Evolutionary conservation across 2,797 vertebrate genomes (phyloP).

Genomic region (Tauraco hartlaubi): DNA sequence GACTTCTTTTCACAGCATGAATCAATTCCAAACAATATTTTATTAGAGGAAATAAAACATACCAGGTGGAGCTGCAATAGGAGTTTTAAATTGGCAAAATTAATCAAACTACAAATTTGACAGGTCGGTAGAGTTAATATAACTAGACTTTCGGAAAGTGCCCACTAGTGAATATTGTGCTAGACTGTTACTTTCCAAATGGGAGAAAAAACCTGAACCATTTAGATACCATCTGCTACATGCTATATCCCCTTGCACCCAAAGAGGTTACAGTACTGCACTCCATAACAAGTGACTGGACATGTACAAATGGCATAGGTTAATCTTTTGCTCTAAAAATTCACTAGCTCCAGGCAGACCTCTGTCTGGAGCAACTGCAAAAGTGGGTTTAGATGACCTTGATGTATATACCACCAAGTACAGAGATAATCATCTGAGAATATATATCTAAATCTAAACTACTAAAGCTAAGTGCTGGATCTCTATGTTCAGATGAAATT

Average conservation of each 20-base stretch:
- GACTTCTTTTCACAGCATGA: background rate
- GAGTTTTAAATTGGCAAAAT: constrained; percentile 37
- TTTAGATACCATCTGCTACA: background rate
- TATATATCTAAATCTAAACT: background rate
- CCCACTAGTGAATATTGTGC: background rate
- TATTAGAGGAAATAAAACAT: constrained; percentile 30
- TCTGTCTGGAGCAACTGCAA: background rate
- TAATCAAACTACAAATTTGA: constrained; percentile 1
- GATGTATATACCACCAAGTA: background rate
- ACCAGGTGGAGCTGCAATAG: background rate
- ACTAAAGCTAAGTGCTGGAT: background rate
- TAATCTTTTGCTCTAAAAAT: constrained; percentile 52
- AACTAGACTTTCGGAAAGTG: background rate
- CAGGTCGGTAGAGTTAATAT: background rate
- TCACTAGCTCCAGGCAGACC: constrained; percentile 9
- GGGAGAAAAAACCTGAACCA: background rate
- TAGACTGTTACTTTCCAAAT: background rate
- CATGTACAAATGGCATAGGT: background rate
- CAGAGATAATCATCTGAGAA: background rate
- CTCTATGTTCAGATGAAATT: background rate
- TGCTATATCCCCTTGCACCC: background rate
- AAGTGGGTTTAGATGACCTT: constrained; percentile 19
- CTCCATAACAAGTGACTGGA: background rate
- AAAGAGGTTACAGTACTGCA: background rate
- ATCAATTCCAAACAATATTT: constrained; percentile 21